Base-by-base conservation (phyloP, 1,140 invertebrate species). In the Metaphire vulgaris region DNA sequence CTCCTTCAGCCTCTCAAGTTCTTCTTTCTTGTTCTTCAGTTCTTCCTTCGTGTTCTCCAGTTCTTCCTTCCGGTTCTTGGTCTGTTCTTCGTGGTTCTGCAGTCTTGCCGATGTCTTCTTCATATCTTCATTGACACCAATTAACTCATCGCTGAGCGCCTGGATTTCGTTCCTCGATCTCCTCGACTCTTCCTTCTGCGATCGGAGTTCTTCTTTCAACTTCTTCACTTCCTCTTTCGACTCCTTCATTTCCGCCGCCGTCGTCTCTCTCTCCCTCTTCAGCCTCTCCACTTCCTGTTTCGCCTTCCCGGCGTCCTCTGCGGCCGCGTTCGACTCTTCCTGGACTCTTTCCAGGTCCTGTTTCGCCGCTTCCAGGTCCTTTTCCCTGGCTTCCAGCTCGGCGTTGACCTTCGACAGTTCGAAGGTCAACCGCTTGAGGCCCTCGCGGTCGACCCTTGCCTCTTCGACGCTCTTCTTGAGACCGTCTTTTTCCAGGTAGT, bases 221-320 rank as follows among this genome's bases (percentile, higher is more conserved):
- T 41, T 73, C 41, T 41, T 73, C 33, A 28, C 29, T 30, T 73
- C 72, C 1, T 73, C 72, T 41, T 73, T 73, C 26, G 72, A 33
- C 1, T 33, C 41, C 6, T 41, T 34, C 6, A 73, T 15, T 1
- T 73, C 72, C 28, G 30, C 32, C n/a, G 28, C 56, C 16, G 41
- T 29, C 72, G 32, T 73, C 41, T 73, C 31, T 15, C 33, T 1
- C 28, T 73, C 31, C 32, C 2, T 28, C 26, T 73, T 34, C 26
- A n/a, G n/a, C 34, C 41, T 33, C 0, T 2, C 21, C 14, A 73
- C 28, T 34, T 73, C 34, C 26, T 28, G 28, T 41, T 73, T 31
- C 1, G 56, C 12, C 41, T 73, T 73, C 26, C 34, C 21, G n/a
- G 41, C 29, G n/a, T 73, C 72, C 6, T 73, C 72, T 32, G 32